phyloP scores from a whole-genome alignment of 2,888 invertebrate species.

The Trileptium ribeirensis region DNA sequence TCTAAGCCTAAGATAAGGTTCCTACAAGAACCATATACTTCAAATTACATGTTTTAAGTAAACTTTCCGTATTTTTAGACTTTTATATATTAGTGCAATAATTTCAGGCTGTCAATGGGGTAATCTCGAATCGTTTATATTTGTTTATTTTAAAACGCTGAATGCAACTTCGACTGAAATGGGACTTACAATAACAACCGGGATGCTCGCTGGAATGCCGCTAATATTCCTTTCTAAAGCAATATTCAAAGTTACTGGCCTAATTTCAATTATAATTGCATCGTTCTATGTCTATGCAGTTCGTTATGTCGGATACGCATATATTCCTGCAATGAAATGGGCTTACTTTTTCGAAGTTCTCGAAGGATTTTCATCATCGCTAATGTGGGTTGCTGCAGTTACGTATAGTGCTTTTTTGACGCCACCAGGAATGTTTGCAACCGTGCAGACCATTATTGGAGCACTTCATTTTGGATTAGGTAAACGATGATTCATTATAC shows the following conservation, averaged over 20 bases:
- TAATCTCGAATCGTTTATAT: slow-evolving; percentile 71
- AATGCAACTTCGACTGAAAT: slow-evolving; percentile 68
- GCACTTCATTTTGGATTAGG: slow-evolving; percentile 16
- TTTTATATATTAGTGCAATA: too few species aligned
- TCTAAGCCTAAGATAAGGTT: too few species aligned
- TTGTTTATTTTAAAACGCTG: slow-evolving; percentile 70
- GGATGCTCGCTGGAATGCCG: slow-evolving; percentile 68
- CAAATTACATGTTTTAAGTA: too few species aligned
- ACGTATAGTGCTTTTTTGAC: slow-evolving; percentile 6
- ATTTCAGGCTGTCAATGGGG: slow-evolving; percentile 70
- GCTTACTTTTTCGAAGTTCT: slow-evolving; percentile 56
- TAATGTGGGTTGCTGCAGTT: slow-evolving; percentile 15
- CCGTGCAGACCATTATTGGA: slow-evolving; percentile 13
- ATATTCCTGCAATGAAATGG: slow-evolving; percentile 19
- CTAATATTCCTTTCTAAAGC: slow-evolving; percentile 69
- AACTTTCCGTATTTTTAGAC: too few species aligned
- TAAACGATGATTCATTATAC: too few species aligned
- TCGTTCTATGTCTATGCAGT: slow-evolving; percentile 70
- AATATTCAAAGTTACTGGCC: slow-evolving; percentile 65
- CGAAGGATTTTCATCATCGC: neutral
- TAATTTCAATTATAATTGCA: slow-evolving; percentile 69
- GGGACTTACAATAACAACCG: slow-evolving; percentile 72
- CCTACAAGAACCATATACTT: too few species aligned
- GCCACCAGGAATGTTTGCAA: slow-evolving; percentile 16
- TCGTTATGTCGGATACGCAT: slow-evolving; percentile 61